Conservation (phyloP, 2,888 invertebrate species). For the Spilarctia lutea region DNA sequence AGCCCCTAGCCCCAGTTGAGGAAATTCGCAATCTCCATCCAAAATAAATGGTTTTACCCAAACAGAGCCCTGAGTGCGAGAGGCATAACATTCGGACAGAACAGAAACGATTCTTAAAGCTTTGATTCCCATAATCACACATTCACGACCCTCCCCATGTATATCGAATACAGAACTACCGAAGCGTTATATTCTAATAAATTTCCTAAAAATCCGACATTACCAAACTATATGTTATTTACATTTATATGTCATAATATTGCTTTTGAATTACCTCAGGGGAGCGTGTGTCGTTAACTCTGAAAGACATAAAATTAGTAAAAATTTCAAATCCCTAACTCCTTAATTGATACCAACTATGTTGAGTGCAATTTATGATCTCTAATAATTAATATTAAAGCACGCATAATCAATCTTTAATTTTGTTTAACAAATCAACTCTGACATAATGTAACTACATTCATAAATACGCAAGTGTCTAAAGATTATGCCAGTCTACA, state of each 20-base stretch:
- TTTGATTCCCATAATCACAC: slow-evolving; percentile 85
- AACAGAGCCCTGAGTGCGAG: slow-evolving; percentile 50
- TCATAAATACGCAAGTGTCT: slow-evolving; percentile 80
- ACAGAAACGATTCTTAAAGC: slow-evolving; percentile 83
- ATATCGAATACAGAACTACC: slow-evolving; percentile 74
- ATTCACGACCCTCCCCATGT: slow-evolving; percentile 74
- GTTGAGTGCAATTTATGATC: slow-evolving; percentile 78
- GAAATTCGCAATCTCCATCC: slow-evolving; percentile 20
- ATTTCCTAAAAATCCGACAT: slow-evolving; percentile 85
- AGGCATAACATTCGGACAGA: slow-evolving; percentile 73
- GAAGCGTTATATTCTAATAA: slow-evolving; percentile 82
- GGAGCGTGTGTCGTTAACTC: slow-evolving; percentile 82
- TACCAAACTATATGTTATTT: slow-evolving; percentile 86
- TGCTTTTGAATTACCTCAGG: slow-evolving; percentile 85
- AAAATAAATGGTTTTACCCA: slow-evolving; percentile 30
- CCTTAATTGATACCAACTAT: slow-evolving; percentile 77
- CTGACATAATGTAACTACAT: slow-evolving; percentile 69
- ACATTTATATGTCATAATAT: slow-evolving; percentile 86
- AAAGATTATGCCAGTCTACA: slow-evolving; percentile 75
- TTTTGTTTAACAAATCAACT: slow-evolving; percentile 80
- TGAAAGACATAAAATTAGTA: slow-evolving; percentile 79
- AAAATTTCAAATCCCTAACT: slow-evolving; percentile 83
- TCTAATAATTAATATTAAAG: slow-evolving; percentile 81
- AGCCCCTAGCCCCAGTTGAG: slow-evolving; percentile 11
- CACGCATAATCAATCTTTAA: slow-evolving; percentile 81